Evolutionary conservation across 2,113 vertebrate genomes (phyloP).

Genomic region (Drymodes brunneopygia): DNA sequence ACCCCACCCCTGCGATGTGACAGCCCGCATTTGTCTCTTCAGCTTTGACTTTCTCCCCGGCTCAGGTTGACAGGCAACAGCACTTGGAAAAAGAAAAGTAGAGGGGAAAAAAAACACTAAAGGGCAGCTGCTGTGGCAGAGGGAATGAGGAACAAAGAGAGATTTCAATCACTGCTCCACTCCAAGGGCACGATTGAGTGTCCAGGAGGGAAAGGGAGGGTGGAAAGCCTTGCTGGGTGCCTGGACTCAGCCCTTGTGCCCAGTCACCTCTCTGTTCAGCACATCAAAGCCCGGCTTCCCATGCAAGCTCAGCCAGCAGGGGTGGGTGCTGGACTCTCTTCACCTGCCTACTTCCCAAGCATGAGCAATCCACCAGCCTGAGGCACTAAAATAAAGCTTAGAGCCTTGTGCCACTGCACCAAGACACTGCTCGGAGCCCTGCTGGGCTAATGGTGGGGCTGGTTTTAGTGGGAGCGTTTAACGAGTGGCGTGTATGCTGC

Average conservation of each 20-base stretch:
- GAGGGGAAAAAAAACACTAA: not conserved
- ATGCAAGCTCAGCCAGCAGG: not conserved
- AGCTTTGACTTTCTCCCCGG: not conserved
- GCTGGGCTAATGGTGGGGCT: constrained; percentile 33
- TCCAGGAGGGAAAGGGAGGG: not conserved
- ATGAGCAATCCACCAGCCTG: not conserved
- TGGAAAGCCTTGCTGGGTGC: not conserved
- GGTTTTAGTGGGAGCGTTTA: constrained; percentile 9
- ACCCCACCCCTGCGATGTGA: not conserved
- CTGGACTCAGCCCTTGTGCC: not conserved
- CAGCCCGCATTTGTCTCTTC: constrained; percentile 12
- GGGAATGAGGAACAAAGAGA: not conserved
- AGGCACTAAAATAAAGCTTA: not conserved
- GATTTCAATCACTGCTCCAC: not conserved
- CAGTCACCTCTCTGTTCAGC: not conserved
- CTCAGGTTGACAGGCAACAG: not conserved
- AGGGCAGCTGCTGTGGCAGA: not conserved
- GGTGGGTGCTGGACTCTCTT: not conserved
- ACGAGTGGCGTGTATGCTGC: not conserved
- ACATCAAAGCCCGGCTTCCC: not conserved
- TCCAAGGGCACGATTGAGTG: not conserved
- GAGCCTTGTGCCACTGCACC: not conserved
- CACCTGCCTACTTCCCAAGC: not conserved
- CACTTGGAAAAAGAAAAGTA: not conserved
- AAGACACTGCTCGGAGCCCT: not conserved